These are phyloP conservation scores for Geotrupes spiniger DNA, from an alignment of 2,888 invertebrate species.

Conservation along the genomic window DNA sequence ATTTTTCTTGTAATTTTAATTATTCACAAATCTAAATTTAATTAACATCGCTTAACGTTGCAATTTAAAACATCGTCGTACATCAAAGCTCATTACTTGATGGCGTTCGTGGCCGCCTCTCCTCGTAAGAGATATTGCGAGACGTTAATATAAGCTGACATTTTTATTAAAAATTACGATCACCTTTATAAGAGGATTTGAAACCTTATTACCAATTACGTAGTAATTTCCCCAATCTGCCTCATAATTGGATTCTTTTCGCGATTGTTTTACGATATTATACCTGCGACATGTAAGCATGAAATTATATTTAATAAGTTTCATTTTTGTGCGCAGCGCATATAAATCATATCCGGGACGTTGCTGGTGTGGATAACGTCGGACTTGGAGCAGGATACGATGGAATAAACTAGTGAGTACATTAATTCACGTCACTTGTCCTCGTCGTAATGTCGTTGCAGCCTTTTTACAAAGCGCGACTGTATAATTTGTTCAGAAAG, in stretches of 20 bases:
- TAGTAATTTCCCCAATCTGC: conserved; percentile 3
- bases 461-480: conserved; percentile 9
- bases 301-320: background rate
- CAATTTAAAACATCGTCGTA: too few species aligned
- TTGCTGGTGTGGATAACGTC: conserved; percentile 84
- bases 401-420: conserved; percentile 86
- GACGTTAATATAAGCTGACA: too few species aligned
- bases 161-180: conserved; percentile 12
- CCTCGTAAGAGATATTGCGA: too few species aligned
- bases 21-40: too few species aligned
- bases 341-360: conserved; percentile 83
- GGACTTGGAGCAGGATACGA: conserved; percentile 88
- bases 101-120: too few species aligned
- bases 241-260: background rate
- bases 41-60: too few species aligned
- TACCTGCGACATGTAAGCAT: background rate
- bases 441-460: conserved; percentile 14
- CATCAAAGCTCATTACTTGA: too few species aligned
- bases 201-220: conserved; percentile 7
- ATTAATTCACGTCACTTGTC: conserved; percentile 14
- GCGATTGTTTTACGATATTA: background rate
- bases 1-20: too few species aligned
- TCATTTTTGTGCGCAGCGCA: conserved; percentile 60
- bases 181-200: background rate
- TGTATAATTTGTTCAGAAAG: conserved; percentile 13